Evolutionary conservation across 2,888 invertebrate species (phyloP), one percentile per base, ranked within the genome.

Genomic region (Noctua fimbriata): DNA sequence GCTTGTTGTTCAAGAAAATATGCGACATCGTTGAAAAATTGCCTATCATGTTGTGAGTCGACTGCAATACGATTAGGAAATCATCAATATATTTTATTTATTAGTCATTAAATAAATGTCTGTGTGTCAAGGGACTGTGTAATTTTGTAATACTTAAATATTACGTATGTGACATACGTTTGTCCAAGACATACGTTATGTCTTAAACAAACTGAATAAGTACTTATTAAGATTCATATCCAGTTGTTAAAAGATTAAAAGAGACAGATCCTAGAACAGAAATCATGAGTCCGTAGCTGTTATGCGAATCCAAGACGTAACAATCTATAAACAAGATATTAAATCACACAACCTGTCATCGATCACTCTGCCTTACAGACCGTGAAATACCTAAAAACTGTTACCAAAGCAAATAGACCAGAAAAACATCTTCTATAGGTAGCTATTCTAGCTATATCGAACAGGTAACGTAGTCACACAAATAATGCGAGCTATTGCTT

Each of bases 401-500:
- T 86, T 81, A 71, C 67, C 1, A 21, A 63, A 76, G 18, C 44
- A 89, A 91, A 70, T 85, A 85, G 86, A 88, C 81, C 87, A 87
- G 80, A 89, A 91, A 91, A 85, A 83, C 63, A 65, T 76, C 67
- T 82, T 71, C 65, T 79, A 52, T 36, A 44, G 44, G 44, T 28
- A 44, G n/a, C 28, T 44, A 85, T 83, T 87, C 85, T 28, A 44
- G n/a, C 28, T 44, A 85, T 83, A 87, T 85, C 73, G 73, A 89
- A 88, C 79, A 81, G 60, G 79, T 83, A 83, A 84, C 86, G 90
- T 83, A 89, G 83, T 73, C 55, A 47, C 21, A 66, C 32, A 74
- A 76, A 86, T 28, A 67, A 77, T 71, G 60, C 71, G 72, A 76
- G 60, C 36, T 63, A 66, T 82, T 91, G 91, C 95, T 95, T 94